Base-by-base conservation (phyloP, 2,888 invertebrate species). In the Rhingia campestris region DNA sequence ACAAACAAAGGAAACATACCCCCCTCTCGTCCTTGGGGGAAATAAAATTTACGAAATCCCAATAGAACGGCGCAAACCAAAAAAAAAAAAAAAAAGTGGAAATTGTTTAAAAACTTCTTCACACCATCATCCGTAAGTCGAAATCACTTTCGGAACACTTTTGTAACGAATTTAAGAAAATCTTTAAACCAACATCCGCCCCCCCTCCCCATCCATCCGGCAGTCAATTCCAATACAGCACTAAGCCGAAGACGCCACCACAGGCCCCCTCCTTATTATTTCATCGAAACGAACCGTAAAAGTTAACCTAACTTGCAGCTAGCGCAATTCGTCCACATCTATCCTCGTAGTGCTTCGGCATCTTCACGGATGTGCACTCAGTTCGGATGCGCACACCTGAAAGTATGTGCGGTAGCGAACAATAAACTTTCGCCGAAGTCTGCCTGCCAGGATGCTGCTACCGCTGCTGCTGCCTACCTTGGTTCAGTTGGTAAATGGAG, bases 81-180 rank as follows among this genome's bases (percentile, higher is more conserved):
- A 41, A 45, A 32, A 66, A 22, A 45, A 64, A 4, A 41, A 63
- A 63, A 54, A 14, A 14, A 32, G 51, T 43, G 10, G 30, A 22
- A 56, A 43, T 39, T 59, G 30, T 45, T 66, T 41, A 63, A 63
- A 73, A 43, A 22, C n/a, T 14, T 22, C 54, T 75, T 66, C 59
- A 41, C 56, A 56, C 63, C 54, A n/a, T 9, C 47, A 9, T 12
- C 14, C 45, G 10, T 32, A 45, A 22, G 14, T 49, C 12, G 10
- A 30, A 67, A 54, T 7, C 54, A 37, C 41, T 37, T 61, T 37
- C 32, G 39, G 22, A 69, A 53, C 59, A 61, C 56, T 69, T 64
- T 67, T 69, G 74, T 69, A 81, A 74, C 61, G 74, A 74, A 74
- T 81, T 81, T 74, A 81, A 74, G 53, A 43, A 61, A 74, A 80